Evolutionary conservation across 1,140 invertebrate genomes (phyloP), one percentile per base, ranked within the genome.

Genomic region (Drosophila sucinea): DNA sequence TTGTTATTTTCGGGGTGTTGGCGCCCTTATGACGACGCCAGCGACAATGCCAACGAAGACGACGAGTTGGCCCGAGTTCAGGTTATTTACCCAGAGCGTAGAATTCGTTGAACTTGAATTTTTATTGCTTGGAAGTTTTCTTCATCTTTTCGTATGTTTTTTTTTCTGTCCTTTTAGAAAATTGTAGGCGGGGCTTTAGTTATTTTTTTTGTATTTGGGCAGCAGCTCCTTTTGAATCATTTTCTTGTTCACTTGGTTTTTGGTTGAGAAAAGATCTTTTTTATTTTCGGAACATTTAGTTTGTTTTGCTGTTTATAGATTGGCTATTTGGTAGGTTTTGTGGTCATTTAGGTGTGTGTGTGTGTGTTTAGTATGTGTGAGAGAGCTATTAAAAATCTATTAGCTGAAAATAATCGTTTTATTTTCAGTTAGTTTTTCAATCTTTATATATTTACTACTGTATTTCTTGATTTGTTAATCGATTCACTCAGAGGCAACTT

Each of bases 71-170:
- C 58, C 66, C 81, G 81, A 82, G 73, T 60, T 71, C 69, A 83
- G 83, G 83, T 86, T 86, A 74, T 86, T 86, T 86, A 86, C 83
- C 83, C 76, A 87, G 62, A 67, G 51, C 70, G 56, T 70, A 67
- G 77, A 83, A 86, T 89, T 73, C 83, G 84, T 86, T 89, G 83
- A 86, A 86, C 83, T 89, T 86, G 76, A 89, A 89, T 79, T 87
- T 79, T 70, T 82, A 79, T 76, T 61, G 70, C 70, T 77, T 33
- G 70, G 77, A 68, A 75, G 67, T 64, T 85, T 70, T 67, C 54
- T 56, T 68, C 55, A 55, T 32, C 17, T 38, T 38, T 38, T 56
- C 47, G 5, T 44, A 32, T 35, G 40, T 1, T 70, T 38, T 62
- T 38, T 32, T 29, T 1, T 10, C 6, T 1, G 25, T 38, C 25